phyloP scores from a whole-genome alignment of 2,113 vertebrate species.

The Erinaceus europaeus region DNA sequence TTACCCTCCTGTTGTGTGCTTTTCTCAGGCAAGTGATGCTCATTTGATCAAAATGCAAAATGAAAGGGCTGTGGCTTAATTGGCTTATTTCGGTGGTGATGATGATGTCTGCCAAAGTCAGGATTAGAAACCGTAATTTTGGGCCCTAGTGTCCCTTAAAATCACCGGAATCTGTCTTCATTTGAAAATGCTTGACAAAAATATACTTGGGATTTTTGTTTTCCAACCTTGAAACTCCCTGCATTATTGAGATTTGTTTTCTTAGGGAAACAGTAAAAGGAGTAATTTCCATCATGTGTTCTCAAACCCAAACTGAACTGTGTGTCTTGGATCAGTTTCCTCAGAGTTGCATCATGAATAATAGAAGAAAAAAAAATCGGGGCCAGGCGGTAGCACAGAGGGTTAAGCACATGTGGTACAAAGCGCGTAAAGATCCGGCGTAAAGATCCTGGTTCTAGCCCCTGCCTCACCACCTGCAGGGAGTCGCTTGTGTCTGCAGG shows the following conservation, averaged over 20 bases:
- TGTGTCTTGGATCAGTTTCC: not conserved
- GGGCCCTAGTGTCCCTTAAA: too few species aligned
- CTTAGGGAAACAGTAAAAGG: not conserved
- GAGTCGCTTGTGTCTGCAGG: too few species aligned
- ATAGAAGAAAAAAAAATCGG: too few species aligned
- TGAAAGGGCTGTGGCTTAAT: not conserved
- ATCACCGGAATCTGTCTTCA: not conserved
- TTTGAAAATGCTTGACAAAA: not conserved
- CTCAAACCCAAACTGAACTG: not conserved
- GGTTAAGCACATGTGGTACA: too few species aligned
- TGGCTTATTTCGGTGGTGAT: not conserved
- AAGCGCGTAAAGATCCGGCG: too few species aligned
- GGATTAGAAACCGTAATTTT: not conserved
- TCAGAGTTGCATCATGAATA: not conserved
- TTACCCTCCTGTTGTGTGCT: not conserved
- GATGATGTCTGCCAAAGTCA: constrained; percentile 1
- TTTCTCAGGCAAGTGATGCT: not conserved
- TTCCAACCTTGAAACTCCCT: not conserved
- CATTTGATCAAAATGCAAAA: constrained; percentile 35
- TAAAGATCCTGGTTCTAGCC: too few species aligned
- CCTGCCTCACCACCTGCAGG: too few species aligned
- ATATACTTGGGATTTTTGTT: not conserved
- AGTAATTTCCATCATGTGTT: not conserved
- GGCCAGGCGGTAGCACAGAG: too few species aligned
- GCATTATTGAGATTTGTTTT: not conserved